Conservation (phyloP, 2,888 invertebrate species). For the Tineola bisselliella region DNA sequence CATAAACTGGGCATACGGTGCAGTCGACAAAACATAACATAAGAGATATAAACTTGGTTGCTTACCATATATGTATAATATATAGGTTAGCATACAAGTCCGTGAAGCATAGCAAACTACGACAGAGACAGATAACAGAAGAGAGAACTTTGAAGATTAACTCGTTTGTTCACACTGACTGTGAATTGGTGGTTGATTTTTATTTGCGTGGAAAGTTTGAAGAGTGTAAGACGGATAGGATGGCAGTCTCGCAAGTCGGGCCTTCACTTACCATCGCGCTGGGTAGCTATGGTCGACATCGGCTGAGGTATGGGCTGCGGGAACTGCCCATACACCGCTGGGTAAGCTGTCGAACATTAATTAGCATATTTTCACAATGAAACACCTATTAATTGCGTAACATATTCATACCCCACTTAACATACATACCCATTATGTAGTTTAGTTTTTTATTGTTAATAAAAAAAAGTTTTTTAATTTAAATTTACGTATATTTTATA, state of each 20-base stretch:
- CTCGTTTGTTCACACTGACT: background rate
- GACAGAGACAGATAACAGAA: constrained; percentile 5
- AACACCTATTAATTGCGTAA: constrained; percentile 51
- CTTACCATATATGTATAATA: background rate
- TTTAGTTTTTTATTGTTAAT: background rate
- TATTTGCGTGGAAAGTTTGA: constrained; percentile 2
- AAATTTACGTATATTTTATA: background rate
- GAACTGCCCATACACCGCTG: constrained; percentile 95
- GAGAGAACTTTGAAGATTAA: constrained; percentile 5
- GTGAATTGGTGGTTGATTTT: background rate
- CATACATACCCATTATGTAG: background rate
- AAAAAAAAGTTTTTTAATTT: background rate
- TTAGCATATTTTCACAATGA: constrained; percentile 61
- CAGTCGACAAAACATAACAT: constrained; percentile 1
- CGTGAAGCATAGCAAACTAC: constrained; percentile 6
- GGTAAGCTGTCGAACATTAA: constrained; percentile 86
- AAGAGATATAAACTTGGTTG: background rate
- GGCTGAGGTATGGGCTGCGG: constrained; percentile 93
- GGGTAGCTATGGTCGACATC: constrained; percentile 86
- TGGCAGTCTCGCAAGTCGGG: constrained; percentile 23
- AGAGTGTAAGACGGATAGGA: background rate
- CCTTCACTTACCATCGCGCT: constrained; percentile 90
- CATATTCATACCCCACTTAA: constrained; percentile 35
- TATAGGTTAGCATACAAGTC: constrained; percentile 2
- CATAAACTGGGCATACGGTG: constrained; percentile 7